These are phyloP conservation scores for Baryphthengus martii DNA, from an alignment of 2,113 vertebrate species.

Conservation along the genomic window DNA sequence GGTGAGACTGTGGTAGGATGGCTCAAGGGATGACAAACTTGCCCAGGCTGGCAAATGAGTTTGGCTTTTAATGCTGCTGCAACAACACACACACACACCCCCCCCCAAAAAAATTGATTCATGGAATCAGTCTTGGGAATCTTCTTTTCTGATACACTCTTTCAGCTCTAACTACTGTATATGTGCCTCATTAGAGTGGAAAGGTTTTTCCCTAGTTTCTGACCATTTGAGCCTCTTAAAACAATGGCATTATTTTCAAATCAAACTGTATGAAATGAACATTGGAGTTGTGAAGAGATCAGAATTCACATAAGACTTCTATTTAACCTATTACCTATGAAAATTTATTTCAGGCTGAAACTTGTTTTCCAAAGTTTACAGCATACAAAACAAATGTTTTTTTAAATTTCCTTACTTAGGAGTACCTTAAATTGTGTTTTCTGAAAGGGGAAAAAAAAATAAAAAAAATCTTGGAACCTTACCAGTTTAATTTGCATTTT, in stretches of 20 bases:
- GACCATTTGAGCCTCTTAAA: constrained; percentile 15
- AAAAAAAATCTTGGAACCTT: constrained; percentile 65
- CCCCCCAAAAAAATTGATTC: neutral
- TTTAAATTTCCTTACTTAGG: constrained; percentile 59
- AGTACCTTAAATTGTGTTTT: constrained; percentile 71
- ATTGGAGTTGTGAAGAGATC: constrained; percentile 27
- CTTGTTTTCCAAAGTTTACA: constrained; percentile 50
- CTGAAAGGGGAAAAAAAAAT: constrained; percentile 1
- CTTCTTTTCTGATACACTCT: neutral
- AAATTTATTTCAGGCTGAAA: constrained; percentile 61
- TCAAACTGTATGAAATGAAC: neutral
- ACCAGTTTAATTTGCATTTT: constrained; percentile 80
- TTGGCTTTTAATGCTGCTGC: constrained; percentile 17
- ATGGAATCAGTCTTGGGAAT: neutral
- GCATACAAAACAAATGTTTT: constrained; percentile 61
- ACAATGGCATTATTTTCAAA: constrained; percentile 45
- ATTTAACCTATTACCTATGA: constrained; percentile 49
- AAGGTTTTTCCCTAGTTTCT: neutral
- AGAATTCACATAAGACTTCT: constrained; percentile 60
- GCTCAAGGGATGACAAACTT: constrained; percentile 29
- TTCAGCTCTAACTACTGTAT: too few relatives aligned
- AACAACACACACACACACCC: neutral
- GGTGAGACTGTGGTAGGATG: neutral
- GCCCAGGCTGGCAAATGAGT: neutral
- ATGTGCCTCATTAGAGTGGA: neutral